Evolutionary conservation across 2,888 invertebrate genomes (phyloP).

Genomic region (Xanthia icteritia): DNA sequence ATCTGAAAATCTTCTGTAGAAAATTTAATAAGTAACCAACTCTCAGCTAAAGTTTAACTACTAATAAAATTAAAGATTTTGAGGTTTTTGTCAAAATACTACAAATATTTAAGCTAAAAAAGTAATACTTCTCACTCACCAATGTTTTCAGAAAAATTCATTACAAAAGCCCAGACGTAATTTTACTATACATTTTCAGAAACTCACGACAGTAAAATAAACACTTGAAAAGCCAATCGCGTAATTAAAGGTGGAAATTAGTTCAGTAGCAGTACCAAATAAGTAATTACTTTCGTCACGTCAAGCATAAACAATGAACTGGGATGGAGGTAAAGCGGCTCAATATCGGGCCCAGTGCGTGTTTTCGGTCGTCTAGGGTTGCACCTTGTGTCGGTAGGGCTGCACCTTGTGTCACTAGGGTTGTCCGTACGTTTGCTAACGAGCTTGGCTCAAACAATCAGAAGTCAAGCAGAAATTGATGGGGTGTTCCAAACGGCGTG

Average conservation of each 20-base stretch:
- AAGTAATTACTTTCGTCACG: slow-evolving; percentile 60
- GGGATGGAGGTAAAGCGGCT: slow-evolving; percentile 44
- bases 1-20: neutral
- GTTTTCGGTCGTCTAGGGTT: slow-evolving; percentile 59
- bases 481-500: slow-evolving; percentile 76
- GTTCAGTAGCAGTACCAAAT: slow-evolving; percentile 44
- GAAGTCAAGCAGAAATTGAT: slow-evolving; percentile 86
- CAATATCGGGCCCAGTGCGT: slow-evolving; percentile 61
- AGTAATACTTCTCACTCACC: too few species aligned
- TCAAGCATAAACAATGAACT: slow-evolving; percentile 64
- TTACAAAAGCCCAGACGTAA: neutral
- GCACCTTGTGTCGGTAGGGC: slow-evolving; percentile 53
- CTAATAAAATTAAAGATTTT: neutral
- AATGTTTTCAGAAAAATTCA: neutral
- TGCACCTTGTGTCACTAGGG: slow-evolving; percentile 55
- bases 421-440: slow-evolving; percentile 73
- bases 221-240: slow-evolving; percentile 27
- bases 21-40: neutral
- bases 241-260: slow-evolving; percentile 51
- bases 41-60: neutral
- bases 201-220: slow-evolving; percentile 31
- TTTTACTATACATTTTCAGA: slow-evolving; percentile 18
- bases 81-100: neutral
- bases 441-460: slow-evolving; percentile 84
- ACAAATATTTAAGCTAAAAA: neutral